These are phyloP conservation scores for Tragulus kanchil DNA, from an alignment of 2,113 vertebrate species.

Conservation along the genomic window DNA sequence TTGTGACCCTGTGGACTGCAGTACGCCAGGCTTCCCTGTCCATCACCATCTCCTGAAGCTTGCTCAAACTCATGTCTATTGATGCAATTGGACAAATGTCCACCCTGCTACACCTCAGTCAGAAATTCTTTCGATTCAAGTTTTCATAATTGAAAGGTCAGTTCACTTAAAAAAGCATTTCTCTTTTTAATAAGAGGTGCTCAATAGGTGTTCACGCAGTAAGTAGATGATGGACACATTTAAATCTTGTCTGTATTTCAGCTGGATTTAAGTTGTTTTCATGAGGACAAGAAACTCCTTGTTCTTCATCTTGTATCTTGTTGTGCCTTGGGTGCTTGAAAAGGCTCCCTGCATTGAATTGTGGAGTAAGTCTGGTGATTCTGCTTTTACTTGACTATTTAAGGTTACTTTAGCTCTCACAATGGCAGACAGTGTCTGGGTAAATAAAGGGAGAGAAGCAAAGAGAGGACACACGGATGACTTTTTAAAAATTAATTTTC, in stretches of 20 bases:
- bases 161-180: background rate
- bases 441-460: background rate
- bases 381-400: background rate
- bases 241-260: background rate
- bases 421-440: background rate
- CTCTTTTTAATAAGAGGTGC: background rate
- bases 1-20: too few species aligned
- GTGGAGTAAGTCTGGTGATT: background rate
- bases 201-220: background rate
- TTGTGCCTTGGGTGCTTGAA: background rate
- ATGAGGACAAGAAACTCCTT: background rate
- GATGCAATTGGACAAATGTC: background rate
- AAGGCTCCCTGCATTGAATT: background rate
- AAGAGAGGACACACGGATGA: background rate
- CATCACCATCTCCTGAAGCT: too few species aligned
- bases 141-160: background rate
- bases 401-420: rapidly evolving
- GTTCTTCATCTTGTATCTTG: background rate
- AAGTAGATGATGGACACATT: too few species aligned
- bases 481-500: background rate
- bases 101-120: background rate
- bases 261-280: background rate
- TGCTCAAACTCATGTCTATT: too few species aligned
- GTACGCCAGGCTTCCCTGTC: too few species aligned
- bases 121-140: background rate